Evolutionary conservation across 2,113 vertebrate species (phyloP).

Genomic region (Rhinopomastus cyanomelas): DNA sequence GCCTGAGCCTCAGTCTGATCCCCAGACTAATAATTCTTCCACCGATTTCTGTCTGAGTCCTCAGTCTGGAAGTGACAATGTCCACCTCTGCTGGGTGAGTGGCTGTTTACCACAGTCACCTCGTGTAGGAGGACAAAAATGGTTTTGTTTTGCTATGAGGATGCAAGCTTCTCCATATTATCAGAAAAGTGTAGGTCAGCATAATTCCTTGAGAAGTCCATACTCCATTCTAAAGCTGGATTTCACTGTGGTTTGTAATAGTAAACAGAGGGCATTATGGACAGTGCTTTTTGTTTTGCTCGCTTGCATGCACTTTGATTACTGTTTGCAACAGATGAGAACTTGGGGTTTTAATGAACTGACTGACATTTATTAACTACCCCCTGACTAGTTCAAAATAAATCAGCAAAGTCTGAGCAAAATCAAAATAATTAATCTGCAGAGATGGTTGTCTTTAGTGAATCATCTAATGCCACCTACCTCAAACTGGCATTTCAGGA

Average conservation of each 20-base stretch:
- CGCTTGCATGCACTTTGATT: neutral
- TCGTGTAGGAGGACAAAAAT: neutral
- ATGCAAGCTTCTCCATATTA: neutral
- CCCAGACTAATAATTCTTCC: neutral
- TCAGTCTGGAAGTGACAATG: neutral
- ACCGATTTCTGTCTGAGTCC: neutral
- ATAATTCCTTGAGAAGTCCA: neutral
- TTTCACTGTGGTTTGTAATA: neutral
- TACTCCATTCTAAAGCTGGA: neutral
- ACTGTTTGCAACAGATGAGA: slow-evolving; percentile 50
- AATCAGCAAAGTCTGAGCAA: slow-evolving; percentile 23
- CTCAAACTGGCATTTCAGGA: slow-evolving; percentile 45
- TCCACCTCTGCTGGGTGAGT: neutral
- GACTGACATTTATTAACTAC: slow-evolving; percentile 76
- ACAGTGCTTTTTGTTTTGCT: neutral
- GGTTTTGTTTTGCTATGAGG: neutral
- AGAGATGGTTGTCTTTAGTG: slow-evolving; percentile 62
- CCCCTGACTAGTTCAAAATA: slow-evolving; percentile 46
- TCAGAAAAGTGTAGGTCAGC: neutral
- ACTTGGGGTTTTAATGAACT: slow-evolving; percentile 70
- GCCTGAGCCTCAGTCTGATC: neutral
- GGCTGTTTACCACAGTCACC: neutral
- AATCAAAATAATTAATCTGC: slow-evolving; percentile 70
- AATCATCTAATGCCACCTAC: slow-evolving; percentile 71
- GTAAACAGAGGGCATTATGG: neutral